A percentile compares a stretch with the other conserved stretches of the same genome.
Conservation (phyloP, 2,888 invertebrate species). For the Desoria tigrina region DNA sequence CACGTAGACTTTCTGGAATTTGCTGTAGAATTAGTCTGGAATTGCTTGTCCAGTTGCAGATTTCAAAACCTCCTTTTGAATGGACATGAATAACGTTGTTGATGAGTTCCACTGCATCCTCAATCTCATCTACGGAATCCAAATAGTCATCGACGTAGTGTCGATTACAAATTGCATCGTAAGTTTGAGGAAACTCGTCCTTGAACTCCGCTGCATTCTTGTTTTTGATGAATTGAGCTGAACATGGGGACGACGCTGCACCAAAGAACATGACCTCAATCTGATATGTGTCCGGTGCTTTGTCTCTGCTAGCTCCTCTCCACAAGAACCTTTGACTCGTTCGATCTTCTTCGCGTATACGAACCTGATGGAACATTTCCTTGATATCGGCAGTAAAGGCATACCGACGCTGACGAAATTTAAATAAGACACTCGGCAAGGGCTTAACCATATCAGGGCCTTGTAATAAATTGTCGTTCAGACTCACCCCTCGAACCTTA, state of each 20-base stretch:
- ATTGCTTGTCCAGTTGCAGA: constrained; percentile 25
- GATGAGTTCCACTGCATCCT: constrained; percentile 17
- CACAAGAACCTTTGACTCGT: constrained; percentile 16
- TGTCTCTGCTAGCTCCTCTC: neutral
- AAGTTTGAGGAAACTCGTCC: neutral
- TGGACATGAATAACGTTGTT: constrained; percentile 15
- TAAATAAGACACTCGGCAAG: constrained; percentile 9
- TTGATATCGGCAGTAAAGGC: no score
- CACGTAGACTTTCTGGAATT: no score
- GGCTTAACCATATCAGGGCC: constrained; percentile 29
- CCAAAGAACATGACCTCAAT: constrained; percentile 18
- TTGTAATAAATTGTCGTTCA: constrained; percentile 37
- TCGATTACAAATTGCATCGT: neutral
- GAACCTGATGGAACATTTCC: no score
- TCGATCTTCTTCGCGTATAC: constrained; percentile 2
- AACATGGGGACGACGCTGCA: constrained; percentile 6
- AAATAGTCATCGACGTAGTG: constrained; percentile 18
- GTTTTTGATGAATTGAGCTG: constrained; percentile 5
- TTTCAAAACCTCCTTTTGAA: constrained; percentile 20
- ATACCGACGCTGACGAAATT: no score
- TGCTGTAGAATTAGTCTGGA: neutral
- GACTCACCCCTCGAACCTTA: constrained; percentile 16
- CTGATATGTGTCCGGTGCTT: neutral
- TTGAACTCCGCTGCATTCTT: neutral
- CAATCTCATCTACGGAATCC: neutral